Evolutionary conservation across 2,797 vertebrate genomes (phyloP).

Genomic region (Lemur catta): DNA sequence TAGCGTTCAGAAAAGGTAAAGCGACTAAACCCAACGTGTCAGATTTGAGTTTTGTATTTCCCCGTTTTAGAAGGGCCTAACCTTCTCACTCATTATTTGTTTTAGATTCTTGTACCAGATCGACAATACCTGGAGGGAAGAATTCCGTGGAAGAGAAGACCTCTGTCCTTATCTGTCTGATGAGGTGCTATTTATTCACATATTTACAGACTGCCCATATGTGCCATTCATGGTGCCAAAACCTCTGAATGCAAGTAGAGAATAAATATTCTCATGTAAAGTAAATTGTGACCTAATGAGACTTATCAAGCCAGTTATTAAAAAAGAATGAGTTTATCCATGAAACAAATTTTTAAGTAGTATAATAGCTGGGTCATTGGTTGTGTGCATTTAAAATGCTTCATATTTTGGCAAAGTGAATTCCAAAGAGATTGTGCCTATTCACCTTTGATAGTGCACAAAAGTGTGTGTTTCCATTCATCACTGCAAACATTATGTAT

Average conservation of each 20-base stretch:
- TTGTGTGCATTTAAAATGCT: background rate
- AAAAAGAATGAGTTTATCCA: background rate
- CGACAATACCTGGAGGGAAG: background rate
- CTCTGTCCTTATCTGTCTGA: background rate
- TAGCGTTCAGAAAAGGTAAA: background rate
- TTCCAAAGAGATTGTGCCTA: background rate
- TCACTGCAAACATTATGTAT: background rate
- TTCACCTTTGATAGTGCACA: background rate
- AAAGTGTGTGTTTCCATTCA: background rate
- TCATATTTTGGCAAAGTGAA: background rate
- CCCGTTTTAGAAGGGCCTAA: background rate
- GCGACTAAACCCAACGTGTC: fast-evolving
- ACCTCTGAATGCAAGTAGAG: background rate
- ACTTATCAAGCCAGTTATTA: background rate
- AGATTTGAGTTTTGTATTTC: background rate
- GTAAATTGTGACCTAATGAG: background rate
- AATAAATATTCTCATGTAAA: background rate
- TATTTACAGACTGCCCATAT: background rate
- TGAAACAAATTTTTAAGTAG: background rate
- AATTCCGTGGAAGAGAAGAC: background rate
- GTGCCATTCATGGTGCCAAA: no score
- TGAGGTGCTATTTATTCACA: background rate
- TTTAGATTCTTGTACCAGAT: background rate
- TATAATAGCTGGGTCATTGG: background rate
- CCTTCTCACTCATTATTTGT: background rate